Conservation (phyloP, 2,888 invertebrate genomes). For the Himalopsyche japonica region DNA sequence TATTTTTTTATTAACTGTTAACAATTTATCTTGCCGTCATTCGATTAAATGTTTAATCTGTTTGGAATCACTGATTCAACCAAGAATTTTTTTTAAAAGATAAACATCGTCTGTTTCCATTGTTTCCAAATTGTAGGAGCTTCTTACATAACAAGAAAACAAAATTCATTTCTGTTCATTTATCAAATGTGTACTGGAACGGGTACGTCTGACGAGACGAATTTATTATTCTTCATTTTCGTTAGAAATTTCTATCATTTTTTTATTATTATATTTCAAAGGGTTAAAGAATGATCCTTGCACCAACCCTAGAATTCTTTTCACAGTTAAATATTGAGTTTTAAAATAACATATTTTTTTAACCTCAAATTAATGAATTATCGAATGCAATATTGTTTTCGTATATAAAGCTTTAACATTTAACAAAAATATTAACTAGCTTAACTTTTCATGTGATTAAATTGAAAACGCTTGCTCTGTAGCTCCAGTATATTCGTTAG, state of each 20-base stretch:
- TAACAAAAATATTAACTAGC: too few relatives aligned
- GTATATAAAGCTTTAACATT: too few relatives aligned
- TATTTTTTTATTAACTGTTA: too few relatives aligned
- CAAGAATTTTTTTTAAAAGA: neutral
- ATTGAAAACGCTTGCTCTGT: too few relatives aligned
- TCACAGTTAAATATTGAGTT: too few relatives aligned
- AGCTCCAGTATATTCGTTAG: too few relatives aligned
- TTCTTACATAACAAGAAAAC: neutral
- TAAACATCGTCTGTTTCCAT: neutral
- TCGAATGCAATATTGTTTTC: too few relatives aligned
- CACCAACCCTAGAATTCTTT: too few relatives aligned
- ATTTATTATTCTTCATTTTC: neutral
- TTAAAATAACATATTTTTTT: too few relatives aligned
- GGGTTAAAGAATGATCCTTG: neutral
- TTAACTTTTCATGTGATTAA: too few relatives aligned
- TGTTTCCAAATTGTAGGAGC: neutral
- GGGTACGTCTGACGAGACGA: neutral
- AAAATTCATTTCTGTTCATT: neutral
- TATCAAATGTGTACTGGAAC: neutral
- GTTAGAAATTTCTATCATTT: neutral
- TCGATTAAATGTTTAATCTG: neutral
- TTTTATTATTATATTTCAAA: neutral
- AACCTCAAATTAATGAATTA: too few relatives aligned
- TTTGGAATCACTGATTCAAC: neutral
- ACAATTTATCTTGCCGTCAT: neutral